Evolutionary conservation across 1,140 invertebrate species (phyloP), one percentile per base, ranked within the genome.

Genomic region (Ceratina australensis): DNA sequence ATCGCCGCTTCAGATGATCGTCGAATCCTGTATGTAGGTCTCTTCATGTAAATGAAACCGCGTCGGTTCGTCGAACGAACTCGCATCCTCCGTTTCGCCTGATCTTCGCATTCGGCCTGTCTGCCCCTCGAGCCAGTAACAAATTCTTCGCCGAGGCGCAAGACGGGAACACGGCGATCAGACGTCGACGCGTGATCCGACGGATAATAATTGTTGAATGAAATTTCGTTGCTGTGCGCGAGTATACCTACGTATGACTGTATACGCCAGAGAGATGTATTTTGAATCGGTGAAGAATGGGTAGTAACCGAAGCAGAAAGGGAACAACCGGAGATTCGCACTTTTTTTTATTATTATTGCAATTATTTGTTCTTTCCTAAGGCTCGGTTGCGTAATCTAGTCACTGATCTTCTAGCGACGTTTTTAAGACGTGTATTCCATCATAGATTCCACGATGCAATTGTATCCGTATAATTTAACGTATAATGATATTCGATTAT

Each of bases 321-420:
- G 47, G 16, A 74, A 28, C 47, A 15, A 75, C 16, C 69, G 33
- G n/a, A 64, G 67, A 61, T 80, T 83, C 67, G 75, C 63, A 66
- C 54, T 61, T 42, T 42, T 10, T 42, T 42, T 42, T 42, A n/a
- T n/a, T n/a, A n/a, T n/a, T n/a, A n/a, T n/a, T n/a, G n/a, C n/a
- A n/a, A 75, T 61, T 50, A 72, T 84, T 78, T 49, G 3, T 42
- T 52, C 22, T 28, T 22, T 26, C 22, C 18, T 61, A 5, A 13
- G n/a, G 1, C 0, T 54, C 18, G 16, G 16, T 28, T 54, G 22
- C 28, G 56, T 78, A 69, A 73, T 67, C 63, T 77, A 75, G 77
- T 85, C 73, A 74, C 63, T 60, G 66, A 75, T 86, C 87, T 83
- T 61, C 87, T 88, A 83, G 83, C 80, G 84, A 82, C 87, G 86